These are phyloP conservation scores for Liasis olivaceus DNA, from an alignment of 2,797 vertebrate genomes.

Conservation along the genomic window DNA sequence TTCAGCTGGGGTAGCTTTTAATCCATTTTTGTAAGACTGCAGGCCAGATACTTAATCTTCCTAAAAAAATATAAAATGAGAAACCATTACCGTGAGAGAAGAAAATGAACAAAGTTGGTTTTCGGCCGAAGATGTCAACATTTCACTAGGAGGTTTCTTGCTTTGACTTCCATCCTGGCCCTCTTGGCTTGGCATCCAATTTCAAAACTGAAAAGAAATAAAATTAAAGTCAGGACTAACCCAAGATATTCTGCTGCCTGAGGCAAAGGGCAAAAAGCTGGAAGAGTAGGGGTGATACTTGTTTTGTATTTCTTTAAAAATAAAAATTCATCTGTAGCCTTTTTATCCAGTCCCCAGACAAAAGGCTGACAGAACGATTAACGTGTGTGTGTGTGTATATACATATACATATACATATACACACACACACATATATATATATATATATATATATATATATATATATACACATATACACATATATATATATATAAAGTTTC, in stretches of 20 bases:
- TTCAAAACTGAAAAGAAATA: background rate
- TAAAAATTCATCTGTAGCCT: background rate
- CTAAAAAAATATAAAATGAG: background rate
- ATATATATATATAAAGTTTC: background rate
- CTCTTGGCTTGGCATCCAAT: background rate
- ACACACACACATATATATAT: too few relatives aligned
- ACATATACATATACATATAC: too few relatives aligned
- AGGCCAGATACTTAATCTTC: background rate
- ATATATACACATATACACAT: too few relatives aligned
- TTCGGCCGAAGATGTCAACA: background rate
- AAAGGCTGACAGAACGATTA: background rate
- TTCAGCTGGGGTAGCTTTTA: background rate
- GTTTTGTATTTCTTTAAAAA: background rate
- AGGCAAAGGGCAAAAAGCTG: background rate
- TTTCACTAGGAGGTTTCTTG: background rate
- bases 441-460: too few relatives aligned
- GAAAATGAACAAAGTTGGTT: background rate
- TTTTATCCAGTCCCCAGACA: background rate
- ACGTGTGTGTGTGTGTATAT: too few relatives aligned
- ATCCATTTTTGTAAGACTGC: background rate
- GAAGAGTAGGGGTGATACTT: background rate
- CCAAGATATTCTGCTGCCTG: background rate
- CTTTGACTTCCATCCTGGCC: background rate
- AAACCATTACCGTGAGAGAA: background rate
- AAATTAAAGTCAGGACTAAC: background rate